Percentiles rank a stretch among this genome's conserved stretches.
These are phyloP conservation scores for Heliconius hortense DNA, from an alignment of 2,888 invertebrate species.

Conservation along the genomic window DNA sequence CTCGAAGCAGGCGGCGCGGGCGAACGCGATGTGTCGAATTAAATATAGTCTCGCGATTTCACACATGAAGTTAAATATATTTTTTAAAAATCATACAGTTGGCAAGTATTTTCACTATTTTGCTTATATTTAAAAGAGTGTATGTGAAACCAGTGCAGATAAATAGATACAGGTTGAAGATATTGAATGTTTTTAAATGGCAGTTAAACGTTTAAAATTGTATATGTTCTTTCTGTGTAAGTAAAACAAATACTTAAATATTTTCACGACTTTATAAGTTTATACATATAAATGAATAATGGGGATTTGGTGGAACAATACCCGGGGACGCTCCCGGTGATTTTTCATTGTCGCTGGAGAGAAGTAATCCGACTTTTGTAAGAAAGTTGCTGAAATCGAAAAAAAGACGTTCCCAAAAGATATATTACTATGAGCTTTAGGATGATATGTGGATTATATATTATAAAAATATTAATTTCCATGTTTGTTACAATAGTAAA, in stretches of 20 bases:
- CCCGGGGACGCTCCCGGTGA: slow-evolving; percentile 23
- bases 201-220: neutral
- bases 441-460: slow-evolving; percentile 11
- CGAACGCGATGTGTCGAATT: slow-evolving; percentile 61
- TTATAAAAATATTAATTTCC: neutral
- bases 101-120: slow-evolving; percentile 58
- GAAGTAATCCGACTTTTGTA: slow-evolving; percentile 29
- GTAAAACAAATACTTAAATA: slow-evolving; percentile 1
- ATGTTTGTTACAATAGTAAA: neutral
- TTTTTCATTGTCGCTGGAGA: slow-evolving; percentile 30
- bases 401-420: slow-evolving; percentile 12
- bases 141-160: neutral
- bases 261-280: neutral
- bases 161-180: neutral
- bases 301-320: slow-evolving; percentile 28
- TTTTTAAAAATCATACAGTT: slow-evolving; percentile 59
- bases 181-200: too few species aligned
- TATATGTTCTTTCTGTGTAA: neutral
- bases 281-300: slow-evolving; percentile 27
- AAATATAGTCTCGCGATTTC: slow-evolving; percentile 51
- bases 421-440: slow-evolving; percentile 1
- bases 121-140: neutral
- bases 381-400: slow-evolving; percentile 20
- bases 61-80: slow-evolving; percentile 66
- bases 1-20: slow-evolving; percentile 40